A percentile compares a stretch with the other conserved stretches of the same genome.
Conservation (phyloP, 2,113 vertebrate species). For the Bettongia penicillata region DNA sequence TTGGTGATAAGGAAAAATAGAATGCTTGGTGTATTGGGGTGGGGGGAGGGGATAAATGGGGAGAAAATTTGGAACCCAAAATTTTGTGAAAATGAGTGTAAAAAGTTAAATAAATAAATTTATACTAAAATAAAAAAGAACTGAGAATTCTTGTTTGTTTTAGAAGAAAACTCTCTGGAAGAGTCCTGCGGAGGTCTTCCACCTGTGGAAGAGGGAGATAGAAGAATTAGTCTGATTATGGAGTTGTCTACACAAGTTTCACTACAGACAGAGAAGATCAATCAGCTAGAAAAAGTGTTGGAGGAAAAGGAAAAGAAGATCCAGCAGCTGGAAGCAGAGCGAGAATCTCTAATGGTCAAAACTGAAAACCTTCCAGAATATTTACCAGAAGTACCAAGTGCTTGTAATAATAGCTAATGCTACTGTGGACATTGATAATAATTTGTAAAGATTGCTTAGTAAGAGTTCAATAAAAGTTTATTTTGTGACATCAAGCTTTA, state of each 20-base stretch:
- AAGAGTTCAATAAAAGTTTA: conserved; percentile 55
- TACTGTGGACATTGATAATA: conserved; percentile 26
- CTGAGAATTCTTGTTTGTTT: conserved; percentile 71
- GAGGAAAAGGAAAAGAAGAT: conserved; percentile 71
- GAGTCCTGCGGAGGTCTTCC: conserved; percentile 41
- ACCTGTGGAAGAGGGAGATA: conserved; percentile 24
- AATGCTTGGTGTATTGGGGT: too few species aligned
- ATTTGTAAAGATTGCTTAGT: conserved; percentile 28
- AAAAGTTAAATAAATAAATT: too few species aligned
- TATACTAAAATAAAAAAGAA: too few species aligned
- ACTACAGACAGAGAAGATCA: conserved; percentile 67
- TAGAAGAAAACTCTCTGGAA: conserved; percentile 53
- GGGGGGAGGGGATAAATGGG: too few species aligned
- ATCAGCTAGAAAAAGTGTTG: conserved; percentile 70
- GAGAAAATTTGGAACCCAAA: too few species aligned
- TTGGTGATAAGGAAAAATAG: too few species aligned
- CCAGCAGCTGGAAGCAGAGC: conserved; percentile 67
- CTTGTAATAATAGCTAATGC: not conserved
- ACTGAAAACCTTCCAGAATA: conserved; percentile 25
- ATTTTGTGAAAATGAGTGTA: too few species aligned
- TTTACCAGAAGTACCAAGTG: conserved; percentile 29
- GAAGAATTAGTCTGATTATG: conserved; percentile 66
- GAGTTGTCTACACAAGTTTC: conserved; percentile 72
- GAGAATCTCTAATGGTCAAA: not conserved
- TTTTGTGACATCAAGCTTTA: not conserved